Conservation (phyloP, 2,113 vertebrate species). For the Pomatostomus ruficeps region DNA sequence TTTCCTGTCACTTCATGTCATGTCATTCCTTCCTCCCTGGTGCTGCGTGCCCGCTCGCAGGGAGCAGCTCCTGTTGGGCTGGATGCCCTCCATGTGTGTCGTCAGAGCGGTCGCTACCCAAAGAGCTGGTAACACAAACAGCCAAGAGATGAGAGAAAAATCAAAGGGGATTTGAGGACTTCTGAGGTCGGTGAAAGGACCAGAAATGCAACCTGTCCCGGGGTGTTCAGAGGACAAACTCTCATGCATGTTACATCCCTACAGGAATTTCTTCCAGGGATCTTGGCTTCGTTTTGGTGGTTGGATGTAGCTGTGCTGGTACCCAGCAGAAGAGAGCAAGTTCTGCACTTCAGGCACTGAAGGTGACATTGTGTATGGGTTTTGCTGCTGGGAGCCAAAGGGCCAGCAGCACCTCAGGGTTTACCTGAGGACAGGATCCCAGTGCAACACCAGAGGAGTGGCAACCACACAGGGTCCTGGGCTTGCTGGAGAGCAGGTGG, state of each 20-base stretch:
- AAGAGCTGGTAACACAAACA: not conserved
- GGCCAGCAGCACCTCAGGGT: no score
- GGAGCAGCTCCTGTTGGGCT: not conserved
- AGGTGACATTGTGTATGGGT: accelerated
- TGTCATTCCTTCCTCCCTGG: not conserved
- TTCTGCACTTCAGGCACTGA: not conserved
- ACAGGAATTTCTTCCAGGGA: not conserved
- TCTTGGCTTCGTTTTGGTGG: not conserved
- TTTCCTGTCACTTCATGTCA: not conserved
- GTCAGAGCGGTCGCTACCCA: not conserved
- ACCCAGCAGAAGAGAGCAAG: not conserved
- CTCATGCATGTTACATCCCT: accelerated
- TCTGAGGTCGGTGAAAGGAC: not conserved
- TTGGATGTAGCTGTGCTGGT: not conserved
- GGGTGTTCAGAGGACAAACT: not conserved
- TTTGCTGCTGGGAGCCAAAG: not conserved
- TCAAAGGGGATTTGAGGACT: not conserved
- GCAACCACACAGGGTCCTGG: accelerated
- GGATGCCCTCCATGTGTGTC: not conserved
- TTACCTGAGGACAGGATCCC: not conserved
- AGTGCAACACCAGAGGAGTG: accelerated
- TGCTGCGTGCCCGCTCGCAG: accelerated
- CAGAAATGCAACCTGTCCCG: not conserved
- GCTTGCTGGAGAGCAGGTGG: not conserved
- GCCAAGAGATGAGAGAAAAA: not conserved